Evolutionary conservation across 2,888 invertebrate species (phyloP), one percentile per base, ranked within the genome.

Genomic region (Athalia cordata): DNA sequence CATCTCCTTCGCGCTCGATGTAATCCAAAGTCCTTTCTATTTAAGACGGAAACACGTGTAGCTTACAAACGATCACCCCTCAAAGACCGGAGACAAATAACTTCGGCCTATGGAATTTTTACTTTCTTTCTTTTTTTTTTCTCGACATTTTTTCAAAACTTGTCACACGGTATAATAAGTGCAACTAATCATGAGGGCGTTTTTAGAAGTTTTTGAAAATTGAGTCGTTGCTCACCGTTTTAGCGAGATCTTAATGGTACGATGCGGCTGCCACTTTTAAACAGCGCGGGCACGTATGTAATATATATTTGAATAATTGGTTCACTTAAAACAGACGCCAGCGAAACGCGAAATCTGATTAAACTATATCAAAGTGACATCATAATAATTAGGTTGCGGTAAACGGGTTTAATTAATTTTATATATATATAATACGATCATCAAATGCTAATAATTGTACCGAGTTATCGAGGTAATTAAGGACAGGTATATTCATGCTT

Each of bases 31-130:
- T 72, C 72, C 72, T 29, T 29, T 29, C 72, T 72, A 57, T 72
- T 72, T 72, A 72, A 72, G 72, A 72, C 59, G 72, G 72, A 52
- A 72, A 72, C 72, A 72, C 57, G 72, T 57, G 72, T 72, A 72
- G 72, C 72, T 72, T 72, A 72, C 72, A 72, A 52, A 55, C 68
- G 68, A 68, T 68, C 68, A 68, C 50, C 29, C 47, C 68, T 50
- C 55, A 52, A 57, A 57, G 59, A 0, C 2, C 2, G 29, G 29
- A 29, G 29, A 29, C 29, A 29, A 29, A 29, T 29, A 29, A 29
- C 29, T 29, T 29, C 68, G 11, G 47, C 45, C 47, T 29, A 29
- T 29, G 29, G 29, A 29, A 29, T 29, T 29, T 29, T 29, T 0
- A 55, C 3, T n/a, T 55, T 4, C n/a, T 55, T 55, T 8, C n/a